Evolutionary conservation across 35 echinoderm and acorn worm genomes (phyloP), one percentile per base, ranked within the genome.

Genomic region (Nesometra sesokonis): DNA sequence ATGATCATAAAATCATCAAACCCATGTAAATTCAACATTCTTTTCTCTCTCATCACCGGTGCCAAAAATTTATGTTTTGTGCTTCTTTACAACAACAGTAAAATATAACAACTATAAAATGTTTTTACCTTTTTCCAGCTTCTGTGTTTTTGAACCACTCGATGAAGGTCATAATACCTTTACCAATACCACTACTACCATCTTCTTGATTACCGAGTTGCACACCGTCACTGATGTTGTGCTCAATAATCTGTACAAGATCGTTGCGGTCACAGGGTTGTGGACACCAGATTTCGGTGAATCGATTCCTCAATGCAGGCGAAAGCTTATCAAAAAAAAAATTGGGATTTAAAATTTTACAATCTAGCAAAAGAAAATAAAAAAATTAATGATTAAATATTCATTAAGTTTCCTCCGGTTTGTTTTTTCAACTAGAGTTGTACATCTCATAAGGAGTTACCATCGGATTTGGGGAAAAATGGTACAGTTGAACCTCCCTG

Each of bases 231-330:
- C 32, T 80, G 47, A 97, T 79, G 89, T 97, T 97, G 85, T 97
- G 95, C 47, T 97, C 95, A 19, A 97, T 97, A 82, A 97, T 97
- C 13, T 83, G 35, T 0, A 94, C 88, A 67, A 97, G 85, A 43
- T 97, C 95, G 35, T 84, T 40, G 17, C 87, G 57, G 32, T 87
- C 79, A 7, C 34, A 89, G 30, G 87, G 86, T 89, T 93, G 95
- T 17, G 93, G 86, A 77, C 95, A 97, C 95, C 95, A 97, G 39
- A 97, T 94, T 80, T 97, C 95, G 33, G 95, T 97, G 88, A 97
- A 97, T 35, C 95, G 87, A 82, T 97, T 97, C 33, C 95, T 87
- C 81, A 97, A 47, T 33, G 95, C 95, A 3, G 95, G 95, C 0
- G 95, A 97, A 21, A 97, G 84, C 95, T 97, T 83, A 80, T 80